These are phyloP conservation scores for Catalaphyllia jardinei DNA, from an alignment of 64 coral and sea anemone genomes.

Conservation along the genomic window DNA sequence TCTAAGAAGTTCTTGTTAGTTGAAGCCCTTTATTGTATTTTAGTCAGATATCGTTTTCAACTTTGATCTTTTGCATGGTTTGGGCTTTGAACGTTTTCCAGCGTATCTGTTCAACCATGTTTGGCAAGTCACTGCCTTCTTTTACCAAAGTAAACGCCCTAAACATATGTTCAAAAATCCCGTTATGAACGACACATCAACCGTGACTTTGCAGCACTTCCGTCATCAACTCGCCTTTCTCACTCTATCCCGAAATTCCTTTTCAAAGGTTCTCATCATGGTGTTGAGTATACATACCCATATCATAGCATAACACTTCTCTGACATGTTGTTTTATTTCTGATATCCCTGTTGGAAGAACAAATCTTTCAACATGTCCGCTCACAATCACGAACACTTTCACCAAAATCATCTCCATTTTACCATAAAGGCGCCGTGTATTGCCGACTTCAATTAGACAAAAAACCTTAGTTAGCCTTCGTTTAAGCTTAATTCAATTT, in stretches of 20 bases:
- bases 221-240: not conserved
- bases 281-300: not conserved
- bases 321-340: not conserved
- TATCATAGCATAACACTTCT: not conserved
- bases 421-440: not conserved
- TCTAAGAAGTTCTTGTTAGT: too few species aligned
- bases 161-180: too few species aligned
- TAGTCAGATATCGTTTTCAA: too few species aligned
- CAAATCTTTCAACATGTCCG: slow-evolving; percentile 20
- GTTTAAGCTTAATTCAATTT: not conserved
- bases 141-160: too few species aligned
- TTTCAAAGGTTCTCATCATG: not conserved
- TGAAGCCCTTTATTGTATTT: too few species aligned
- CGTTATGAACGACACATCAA: too few species aligned
- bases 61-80: too few species aligned
- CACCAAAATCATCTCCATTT: not conserved
- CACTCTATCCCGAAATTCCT: not conserved
- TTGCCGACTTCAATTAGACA: not conserved
- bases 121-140: too few species aligned
- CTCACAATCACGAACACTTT: not conserved
- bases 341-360: not conserved
- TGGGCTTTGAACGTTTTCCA: too few species aligned
- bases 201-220: too few species aligned
- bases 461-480: not conserved
- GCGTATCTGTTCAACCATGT: too few species aligned